Evolutionary conservation across 2,888 invertebrate genomes (phyloP), one percentile per base, ranked within the genome.

Genomic region (Odontomyia ornata): DNA sequence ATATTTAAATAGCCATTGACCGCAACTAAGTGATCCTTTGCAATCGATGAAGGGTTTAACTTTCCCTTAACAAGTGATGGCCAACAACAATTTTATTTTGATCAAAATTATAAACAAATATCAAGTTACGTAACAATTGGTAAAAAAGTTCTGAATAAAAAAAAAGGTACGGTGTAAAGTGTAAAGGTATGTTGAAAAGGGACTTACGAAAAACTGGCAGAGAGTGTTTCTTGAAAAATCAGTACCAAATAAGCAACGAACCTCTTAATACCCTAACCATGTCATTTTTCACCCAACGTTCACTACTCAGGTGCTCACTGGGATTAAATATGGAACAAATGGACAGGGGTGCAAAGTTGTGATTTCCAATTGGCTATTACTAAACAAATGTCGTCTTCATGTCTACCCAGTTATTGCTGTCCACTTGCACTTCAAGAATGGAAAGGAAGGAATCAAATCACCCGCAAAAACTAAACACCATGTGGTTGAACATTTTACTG

Each of bases 41-140:
- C 52, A 15, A 21, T 73, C 60, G 52, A 60, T 4, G 30, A 27
- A 47, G 43, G 27, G 27, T 73, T 36, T 15, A 15, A 57, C 36
- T 73, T 71, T 47, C 46, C 46, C 27, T 11, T 9, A 11, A 3
- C 23, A 56, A 56, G 69, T 25, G 11, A 28, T 18, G 18, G 18
- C 4, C 30, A 57, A 73, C 36, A 60, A 57, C 43, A 57, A 72
- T 72, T 21, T 30, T 57, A 46, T 69, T 23, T 25, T 15, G 57
- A 73, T 73, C 57, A 73, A 73, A 73, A 73, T 73, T 57, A 73
- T 72, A 60, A 60, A 60, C 36, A 57, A 18, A 57, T 57, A 73
- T 73, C 60, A 25, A 36, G 43, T 73, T 73, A 21, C 73, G n/a
- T n/a, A 72, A 72, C 27, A 7, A 56, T 47, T 27, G 56, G 28